Evolutionary conservation across 1,140 invertebrate species (phyloP), one percentile per base, ranked within the genome.

Genomic region (Hypsibius dujardini): DNA sequence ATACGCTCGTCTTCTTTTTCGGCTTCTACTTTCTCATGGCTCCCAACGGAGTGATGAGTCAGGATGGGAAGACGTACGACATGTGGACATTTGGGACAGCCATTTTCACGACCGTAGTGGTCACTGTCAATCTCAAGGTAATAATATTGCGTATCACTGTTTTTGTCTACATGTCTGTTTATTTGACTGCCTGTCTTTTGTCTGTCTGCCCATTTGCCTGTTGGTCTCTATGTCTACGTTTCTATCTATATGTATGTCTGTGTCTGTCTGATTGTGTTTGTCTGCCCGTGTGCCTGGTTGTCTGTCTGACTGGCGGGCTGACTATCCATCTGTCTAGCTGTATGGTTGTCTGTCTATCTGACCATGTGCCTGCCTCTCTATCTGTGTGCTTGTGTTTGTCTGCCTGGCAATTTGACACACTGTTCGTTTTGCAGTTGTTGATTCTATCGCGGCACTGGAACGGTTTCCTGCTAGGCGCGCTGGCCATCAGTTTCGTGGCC

Each of bases 371-470:
- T 28, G 28, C 28, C 28, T 28, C 28, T 28, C 28, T 28, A 28
- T 28, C 28, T 28, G 28, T 28, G 28, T 28, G 28, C 28, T 28
- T 28, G 28, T 28, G 28, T 46, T 73, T 42, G 59, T 72, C 15
- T 45, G 2, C 28, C 47, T 45, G 3, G 59, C 56, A 2, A 59
- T 28, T 42, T 3, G 50, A 3, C 47, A 73, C 42, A 50, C 42
- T 42, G 2, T 1, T 60, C 71, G 28, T 1, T 71, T 80, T 78
- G 73, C 75, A 87, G 83, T 76, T 88, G 73, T 82, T 84, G 75
- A 76, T 89, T 42, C 81, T 85, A 72, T 84, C 86, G 46, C 83
- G 82, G 70, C 87, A 86, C 77, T 84, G 87, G 75, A 86, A 84
- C 1, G 73, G 80, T 70, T 78, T 84, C 46, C 85, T 87, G 73